These are phyloP conservation scores for Argyresthia goedartella DNA, from an alignment of 2,888 invertebrate genomes.

Conservation along the genomic window DNA sequence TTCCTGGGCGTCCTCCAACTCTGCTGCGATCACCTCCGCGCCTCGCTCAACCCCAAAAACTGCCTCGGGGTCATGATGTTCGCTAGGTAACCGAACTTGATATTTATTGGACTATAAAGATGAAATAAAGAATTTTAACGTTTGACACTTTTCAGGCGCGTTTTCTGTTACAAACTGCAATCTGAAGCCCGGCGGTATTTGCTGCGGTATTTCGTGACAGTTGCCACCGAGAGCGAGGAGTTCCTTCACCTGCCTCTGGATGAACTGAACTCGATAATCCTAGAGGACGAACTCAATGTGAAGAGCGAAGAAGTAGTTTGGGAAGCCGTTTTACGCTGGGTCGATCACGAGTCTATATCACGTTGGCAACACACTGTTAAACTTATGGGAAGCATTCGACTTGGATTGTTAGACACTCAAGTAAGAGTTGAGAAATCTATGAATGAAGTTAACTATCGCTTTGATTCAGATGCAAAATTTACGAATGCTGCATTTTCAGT, in stretches of 20 bases:
- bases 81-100: conserved; percentile 73
- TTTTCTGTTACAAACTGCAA: conserved; percentile 80
- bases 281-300: conserved; percentile 87
- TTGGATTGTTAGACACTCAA: conserved; percentile 86
- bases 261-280: conserved; percentile 82
- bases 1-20: conserved; percentile 84
- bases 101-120: neutral
- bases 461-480: neutral
- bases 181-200: conserved; percentile 77
- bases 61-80: conserved; percentile 89
- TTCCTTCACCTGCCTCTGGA: conserved; percentile 78
- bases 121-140: neutral
- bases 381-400: conserved; percentile 83
- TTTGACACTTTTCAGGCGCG: conserved; percentile 50
- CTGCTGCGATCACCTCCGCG: conserved; percentile 82
- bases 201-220: conserved; percentile 82
- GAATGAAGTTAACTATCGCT: neutral
- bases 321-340: conserved; percentile 90
- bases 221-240: conserved; percentile 81
- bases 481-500: conserved; percentile 61
- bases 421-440: conserved; percentile 27
- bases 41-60: conserved; percentile 79
- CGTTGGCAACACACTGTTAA: conserved; percentile 83
- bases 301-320: conserved; percentile 90
- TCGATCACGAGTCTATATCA: conserved; percentile 79